Percentiles rank a stretch among this genome's conserved stretches.
phyloP scores from a whole-genome alignment of 1,140 invertebrate species.

The Acromyrmex charruanus region DNA sequence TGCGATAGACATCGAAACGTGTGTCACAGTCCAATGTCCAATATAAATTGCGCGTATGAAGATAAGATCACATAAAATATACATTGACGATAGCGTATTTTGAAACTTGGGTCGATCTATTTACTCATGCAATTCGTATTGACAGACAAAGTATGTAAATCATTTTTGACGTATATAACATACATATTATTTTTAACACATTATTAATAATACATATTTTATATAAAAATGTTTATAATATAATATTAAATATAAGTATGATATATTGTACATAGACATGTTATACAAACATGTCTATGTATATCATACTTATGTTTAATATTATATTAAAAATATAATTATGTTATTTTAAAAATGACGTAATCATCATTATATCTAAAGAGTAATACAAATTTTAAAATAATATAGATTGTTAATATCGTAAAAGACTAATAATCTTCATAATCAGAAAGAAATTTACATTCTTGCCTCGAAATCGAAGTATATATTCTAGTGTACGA shows the following conservation, averaged over 20 bases:
- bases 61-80: conserved; percentile 16
- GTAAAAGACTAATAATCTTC: neutral
- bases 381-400: neutral
- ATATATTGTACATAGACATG: too few relatives aligned
- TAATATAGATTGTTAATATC: too few relatives aligned
- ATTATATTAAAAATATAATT: conserved; percentile 4
- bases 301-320: neutral
- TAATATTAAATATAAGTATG: too few relatives aligned
- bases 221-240: neutral
- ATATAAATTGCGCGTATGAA: conserved; percentile 21
- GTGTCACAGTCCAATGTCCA: conserved; percentile 1
- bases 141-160: neutral
- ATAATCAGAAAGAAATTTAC: neutral
- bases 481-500: neutral
- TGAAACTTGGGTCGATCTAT: neutral
- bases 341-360: neutral
- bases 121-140: neutral
- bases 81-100: conserved; percentile 2
- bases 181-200: neutral
- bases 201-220: neutral
- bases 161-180: neutral
- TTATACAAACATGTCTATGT: too few relatives aligned
- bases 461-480: neutral
- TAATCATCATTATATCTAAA: neutral
- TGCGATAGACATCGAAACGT: conserved; percentile 37